Evolutionary conservation across 2,113 vertebrate genomes (phyloP).

Genomic region (Guaruba guarouba): DNA sequence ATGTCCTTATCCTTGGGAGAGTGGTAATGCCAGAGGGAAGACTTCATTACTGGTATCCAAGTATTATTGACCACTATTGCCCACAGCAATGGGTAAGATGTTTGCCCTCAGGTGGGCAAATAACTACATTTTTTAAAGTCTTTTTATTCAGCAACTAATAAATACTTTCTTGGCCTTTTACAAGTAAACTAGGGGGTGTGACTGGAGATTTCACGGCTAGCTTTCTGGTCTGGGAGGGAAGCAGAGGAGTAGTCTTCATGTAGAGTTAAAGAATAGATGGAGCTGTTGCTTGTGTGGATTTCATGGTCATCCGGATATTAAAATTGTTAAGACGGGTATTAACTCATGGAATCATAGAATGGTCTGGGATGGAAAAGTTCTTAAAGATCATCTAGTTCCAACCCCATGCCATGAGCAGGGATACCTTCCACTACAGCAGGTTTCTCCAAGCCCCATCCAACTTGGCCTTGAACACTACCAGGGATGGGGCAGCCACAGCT

Average conservation of each 20-base stretch:
- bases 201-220: not conserved
- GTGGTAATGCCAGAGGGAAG: not conserved
- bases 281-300: not conserved
- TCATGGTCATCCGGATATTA: not conserved
- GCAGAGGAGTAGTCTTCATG: not conserved
- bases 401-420: not conserved
- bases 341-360: not conserved
- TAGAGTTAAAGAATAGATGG: not conserved
- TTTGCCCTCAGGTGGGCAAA: not conserved
- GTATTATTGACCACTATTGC: not conserved
- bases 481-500: not conserved
- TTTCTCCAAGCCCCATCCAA: not conserved
- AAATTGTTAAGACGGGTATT: not conserved
- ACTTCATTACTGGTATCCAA: not conserved
- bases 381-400: not conserved
- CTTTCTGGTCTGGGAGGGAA: not conserved
- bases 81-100: not conserved
- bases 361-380: not conserved
- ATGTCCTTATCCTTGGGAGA: not conserved
- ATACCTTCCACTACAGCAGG: not conserved
- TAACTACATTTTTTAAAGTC: not conserved
- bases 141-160: not conserved
- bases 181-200: not conserved
- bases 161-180: not conserved
- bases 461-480: not conserved